Evolutionary conservation across 2,113 vertebrate genomes (phyloP), one percentile per base, ranked within the genome.

Genomic region (Platichthys stellatus): DNA sequence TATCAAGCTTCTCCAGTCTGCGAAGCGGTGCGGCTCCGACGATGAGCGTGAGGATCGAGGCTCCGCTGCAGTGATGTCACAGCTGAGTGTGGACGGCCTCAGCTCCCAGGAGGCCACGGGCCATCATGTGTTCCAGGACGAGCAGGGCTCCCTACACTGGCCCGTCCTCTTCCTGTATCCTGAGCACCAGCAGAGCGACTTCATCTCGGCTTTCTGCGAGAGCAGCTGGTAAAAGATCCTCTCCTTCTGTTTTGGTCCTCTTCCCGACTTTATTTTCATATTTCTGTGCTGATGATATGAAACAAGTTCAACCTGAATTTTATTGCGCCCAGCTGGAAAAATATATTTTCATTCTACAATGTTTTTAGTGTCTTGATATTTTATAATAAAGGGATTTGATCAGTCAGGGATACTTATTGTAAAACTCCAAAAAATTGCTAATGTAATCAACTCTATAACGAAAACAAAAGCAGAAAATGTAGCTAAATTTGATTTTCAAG

Each of bases 101-200:
- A 83, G 88, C 72, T 90, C 94, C 10, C 92, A 93, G 80, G 95
- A 92, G 62, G 92, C 88, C 63, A 94, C 51, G 0, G 95, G 96
- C 4, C 90, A 95, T 49, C 93, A 89, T 57, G 96, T 97, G 60
- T 94, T 87, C 69, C 51, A 97, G 14, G 96, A 98, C 74, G 94
- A 95, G 28, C 93, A 95, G 72, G 96, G 96, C 71, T 87, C 18
- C 58, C 90, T 99, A 14, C 94, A 93, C 85, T 99, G 98, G 98
- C 97, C 97, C 0, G 97, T 98, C 26, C 92, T 99, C 57, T 95
- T 99, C 64, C 93, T 99, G 31, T 99, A 99, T 74, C 98, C 97
- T 0, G 98, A 99, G 78, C 94, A 98, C 0, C 89, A 94, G 47
- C 97, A 99, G 80, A 98, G 95, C 0, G 98, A 99, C 86, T 97